Base-by-base conservation (phyloP, 2,797 vertebrate genomes). In the Cyclura pinguis region DNA sequence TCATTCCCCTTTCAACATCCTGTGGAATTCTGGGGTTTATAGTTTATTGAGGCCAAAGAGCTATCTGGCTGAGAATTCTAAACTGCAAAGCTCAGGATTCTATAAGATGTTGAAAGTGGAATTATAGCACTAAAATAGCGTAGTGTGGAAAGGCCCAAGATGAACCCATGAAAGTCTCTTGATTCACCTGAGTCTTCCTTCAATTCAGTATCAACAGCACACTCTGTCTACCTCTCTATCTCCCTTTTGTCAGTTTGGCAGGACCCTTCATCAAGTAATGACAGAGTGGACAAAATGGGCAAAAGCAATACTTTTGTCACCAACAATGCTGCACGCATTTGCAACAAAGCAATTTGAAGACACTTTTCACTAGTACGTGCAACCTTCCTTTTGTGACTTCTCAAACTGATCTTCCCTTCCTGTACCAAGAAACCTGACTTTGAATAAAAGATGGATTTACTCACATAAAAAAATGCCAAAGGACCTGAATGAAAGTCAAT, bases 391-490 rank as follows among this genome's bases (percentile, higher is more conserved):
- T 57, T 64, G 86, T 42, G 3, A 6, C 87, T 87, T 86, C 83
- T 85, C 35, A 73, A 76, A 69, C 42, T 86, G 38, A 87, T 78
- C 32, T 83, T 73, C 77, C 27, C 35, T 59, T 89, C 29, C 13
- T 73, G 35, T 35, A 84, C 86, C 55, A 14, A 10, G 22, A 62
- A 77, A 38, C 29, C 47, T 13, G 32, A 77, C 10, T 88, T 88
- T 1, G 0, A 84, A 76, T 29, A 73, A 86, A 81, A 50, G 76
- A 20, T 72, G 59, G 80, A 85, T 77, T 87, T 94, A 97, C 95
- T 97, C 86, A 97, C 96, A 2, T 93, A 96, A 94, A 97, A 96
- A 94, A 97, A 96, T 85, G 92, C 72, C 88, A 95, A 6, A 64
- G 95, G 94, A 3, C 96, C 96, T 0, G 92, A 29, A 7, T 92